Base-by-base conservation (phyloP, 2,797 vertebrate genomes). In the Coregonus ussuriensis region DNA sequence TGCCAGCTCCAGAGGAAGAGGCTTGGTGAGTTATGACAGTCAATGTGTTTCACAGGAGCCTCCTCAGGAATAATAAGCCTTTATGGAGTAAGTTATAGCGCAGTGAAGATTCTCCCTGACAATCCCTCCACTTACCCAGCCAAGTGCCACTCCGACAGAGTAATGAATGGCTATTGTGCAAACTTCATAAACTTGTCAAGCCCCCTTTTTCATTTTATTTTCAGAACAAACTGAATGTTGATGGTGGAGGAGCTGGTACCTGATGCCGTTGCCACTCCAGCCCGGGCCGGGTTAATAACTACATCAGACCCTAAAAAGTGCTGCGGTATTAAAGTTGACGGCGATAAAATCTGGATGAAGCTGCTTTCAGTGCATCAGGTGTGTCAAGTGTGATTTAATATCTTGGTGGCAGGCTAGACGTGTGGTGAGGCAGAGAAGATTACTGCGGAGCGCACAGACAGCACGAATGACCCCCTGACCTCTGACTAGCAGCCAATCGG, bases 301-400 rank as follows among this genome's bases (percentile, higher is more conserved):
- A 96, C 93, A 96, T 96, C 96, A 95, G 94, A 94, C 6, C 76
- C 76, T 95, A 97, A 97, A 88, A 98, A 96, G 94, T 96, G 96
- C 96, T 96, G 96, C 89, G 90, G 94, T 95, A 95, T 96, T 96
- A 25, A 88, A 96, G 95, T 96, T 93, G 92, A 81, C 89, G 75
- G 91, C 91, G 93, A 97, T 98, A 96, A 98, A 98, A 98, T 98
- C 98, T 97, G 96, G 96, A 98, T 98, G 96, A 96, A 95, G 95
- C 95, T 88, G 95, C 94, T 92, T 63, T 91, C 93, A 80, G 90
- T 82, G 94, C 96, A 94, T 94, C 96, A 96, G 97, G 96, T 98
- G 95, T 91, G 95, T 97, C 96, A 96, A 94, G 93, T 94, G 95
- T 97, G 96, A 99, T 99, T 98, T 97, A 97, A 98, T 96, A 98